Evolutionary conservation across 2,797 vertebrate genomes (phyloP), one percentile per base, ranked within the genome.

Genomic region (Masticophis lateralis): DNA sequence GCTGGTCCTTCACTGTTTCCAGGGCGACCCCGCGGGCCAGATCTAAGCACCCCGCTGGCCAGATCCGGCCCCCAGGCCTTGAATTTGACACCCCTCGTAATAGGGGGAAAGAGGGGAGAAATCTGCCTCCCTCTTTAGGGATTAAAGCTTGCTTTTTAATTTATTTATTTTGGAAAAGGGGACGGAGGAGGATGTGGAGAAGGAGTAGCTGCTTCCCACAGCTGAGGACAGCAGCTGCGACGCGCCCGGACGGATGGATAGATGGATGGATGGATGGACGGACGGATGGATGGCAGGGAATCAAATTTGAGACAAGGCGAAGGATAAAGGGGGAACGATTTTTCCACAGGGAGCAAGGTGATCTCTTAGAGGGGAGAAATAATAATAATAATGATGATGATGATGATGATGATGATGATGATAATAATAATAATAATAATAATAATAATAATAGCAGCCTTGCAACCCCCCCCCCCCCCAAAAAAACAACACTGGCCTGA

Each of bases 201-300:
- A 74, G 66, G 14, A 8, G 97, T 96, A 83, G 37, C 96, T 97
- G 97, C 96, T 96, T 91, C 96, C 66, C 94, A 96, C 97, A 98
- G 97, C 96, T 97, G 97, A 98, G 61, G 96, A 96, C 90, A 91
- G 98, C 98, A 99, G 98, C 99, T 99, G 99, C 98, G 98, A 98
- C 98, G 98, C 94, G 97, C 97, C 97, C 97, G 0, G 94, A 94
- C 0, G 0, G n/a, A 28, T n/a, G 13, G 63, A 11, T 3, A 0
- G 61, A 28, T 5, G 27, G 11, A 28, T 12, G 61, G 25, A 28
- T 2, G 61, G 66, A 69, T 2, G 97, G 98, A 96, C 2, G 61
- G 66, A 69, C 2, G 97, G 98, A 96, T 1, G 37, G 37, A 47
- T 97, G 97, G 97, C 97, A 97, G 97, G 97, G 98, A 97, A 98